Percentiles rank a stretch among this genome's conserved stretches.
These are phyloP conservation scores for Spermophilus dauricus DNA, from an alignment of 2,113 vertebrate species.

Conservation along the genomic window DNA sequence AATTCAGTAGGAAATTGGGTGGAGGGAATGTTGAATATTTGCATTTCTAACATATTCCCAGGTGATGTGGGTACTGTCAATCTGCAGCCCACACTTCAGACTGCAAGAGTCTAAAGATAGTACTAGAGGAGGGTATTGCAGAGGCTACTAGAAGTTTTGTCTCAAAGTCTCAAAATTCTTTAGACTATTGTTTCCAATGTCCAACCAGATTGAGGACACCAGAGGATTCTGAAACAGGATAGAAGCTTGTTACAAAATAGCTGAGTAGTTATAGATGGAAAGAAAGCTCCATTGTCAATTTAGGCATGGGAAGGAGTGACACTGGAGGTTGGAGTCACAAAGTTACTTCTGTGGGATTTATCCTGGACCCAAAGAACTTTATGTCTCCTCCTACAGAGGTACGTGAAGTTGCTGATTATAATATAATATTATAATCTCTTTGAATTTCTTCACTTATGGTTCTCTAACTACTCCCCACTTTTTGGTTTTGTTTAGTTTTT, in stretches of 20 bases:
- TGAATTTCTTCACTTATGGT: background rate
- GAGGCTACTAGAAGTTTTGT: background rate
- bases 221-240: background rate
- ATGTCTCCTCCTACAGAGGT: slow-evolving; percentile 35
- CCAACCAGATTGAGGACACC: background rate
- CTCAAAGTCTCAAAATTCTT: slow-evolving; percentile 30
- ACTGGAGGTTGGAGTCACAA: background rate
- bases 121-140: background rate
- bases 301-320: background rate
- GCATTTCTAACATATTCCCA: background rate
- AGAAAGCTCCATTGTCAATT: slow-evolving; percentile 62
- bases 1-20: background rate
- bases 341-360: slow-evolving; percentile 39
- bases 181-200: background rate
- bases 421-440: background rate
- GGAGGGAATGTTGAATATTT: background rate
- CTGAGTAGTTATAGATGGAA: background rate
- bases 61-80: background rate
- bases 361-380: background rate
- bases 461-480: background rate
- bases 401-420: slow-evolving; percentile 3
- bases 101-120: background rate
- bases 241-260: slow-evolving; percentile 53
- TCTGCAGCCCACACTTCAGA: background rate
- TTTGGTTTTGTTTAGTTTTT: background rate